Evolutionary conservation across 2,888 invertebrate species (phyloP).

Genomic region (Abscondita cerata): DNA sequence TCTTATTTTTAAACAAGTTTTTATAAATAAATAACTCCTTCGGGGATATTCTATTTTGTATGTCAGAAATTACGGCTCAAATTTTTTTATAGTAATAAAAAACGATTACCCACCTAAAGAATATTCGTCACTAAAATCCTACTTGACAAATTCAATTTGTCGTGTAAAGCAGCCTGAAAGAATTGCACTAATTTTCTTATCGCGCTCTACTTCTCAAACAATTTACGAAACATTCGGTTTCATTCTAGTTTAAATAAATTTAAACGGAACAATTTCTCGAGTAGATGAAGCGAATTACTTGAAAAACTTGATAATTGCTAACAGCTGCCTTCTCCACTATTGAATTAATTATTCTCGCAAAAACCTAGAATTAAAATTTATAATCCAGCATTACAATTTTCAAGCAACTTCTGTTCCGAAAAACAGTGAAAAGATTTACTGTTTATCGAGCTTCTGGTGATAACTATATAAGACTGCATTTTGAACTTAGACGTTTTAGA

Average conservation of each 20-base stretch:
- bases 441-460: no score
- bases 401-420: no score
- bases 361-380: background rate
- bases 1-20: constrained; percentile 31
- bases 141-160: constrained; percentile 41
- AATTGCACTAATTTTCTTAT: constrained; percentile 44
- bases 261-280: constrained; percentile 36
- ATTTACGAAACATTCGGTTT: constrained; percentile 41
- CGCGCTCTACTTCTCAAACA: constrained; percentile 40
- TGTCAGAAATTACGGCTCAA: constrained; percentile 8
- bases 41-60: background rate
- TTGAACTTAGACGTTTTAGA: no score
- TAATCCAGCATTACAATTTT: background rate
- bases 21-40: constrained; percentile 30
- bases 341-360: constrained; percentile 3
- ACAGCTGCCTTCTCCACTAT: background rate
- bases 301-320: constrained; percentile 36
- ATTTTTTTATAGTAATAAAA: constrained; percentile 6
- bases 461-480: no score
- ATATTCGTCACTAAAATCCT: constrained; percentile 41
- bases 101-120: constrained; percentile 7
- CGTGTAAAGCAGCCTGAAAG: constrained; percentile 40
- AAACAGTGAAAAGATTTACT: no score
- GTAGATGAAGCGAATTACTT: constrained; percentile 37
- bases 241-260: constrained; percentile 41